Percentiles rank a stretch among this genome's conserved stretches.
Evolutionary conservation across 2,888 invertebrate genomes (phyloP).

Genomic region (Cantharis lateralis): DNA sequence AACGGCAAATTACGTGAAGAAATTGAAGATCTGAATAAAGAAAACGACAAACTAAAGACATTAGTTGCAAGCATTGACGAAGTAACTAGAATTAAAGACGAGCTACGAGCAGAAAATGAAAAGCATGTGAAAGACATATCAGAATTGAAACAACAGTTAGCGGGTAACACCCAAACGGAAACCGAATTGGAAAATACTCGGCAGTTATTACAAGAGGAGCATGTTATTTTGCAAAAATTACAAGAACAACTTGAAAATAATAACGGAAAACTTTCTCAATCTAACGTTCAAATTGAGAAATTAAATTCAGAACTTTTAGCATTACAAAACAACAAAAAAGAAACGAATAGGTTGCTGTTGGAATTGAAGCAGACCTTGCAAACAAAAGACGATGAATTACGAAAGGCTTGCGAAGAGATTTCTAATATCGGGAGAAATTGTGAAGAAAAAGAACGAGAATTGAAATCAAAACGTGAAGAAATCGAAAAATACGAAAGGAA

Average conservation of each 20-base stretch:
- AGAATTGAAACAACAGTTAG: slow-evolving; percentile 43
- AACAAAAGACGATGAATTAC: background rate
- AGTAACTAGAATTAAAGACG: background rate
- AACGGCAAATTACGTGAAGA: slow-evolving; percentile 32
- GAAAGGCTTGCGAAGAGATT: background rate
- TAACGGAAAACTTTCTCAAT: background rate
- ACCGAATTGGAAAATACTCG: background rate
- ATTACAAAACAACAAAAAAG: background rate
- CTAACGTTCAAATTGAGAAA: slow-evolving; percentile 36
- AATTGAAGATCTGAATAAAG: slow-evolving; percentile 26
- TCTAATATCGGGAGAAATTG: background rate
- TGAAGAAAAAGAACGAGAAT: background rate
- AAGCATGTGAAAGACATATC: background rate
- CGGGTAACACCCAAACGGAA: slow-evolving; percentile 31
- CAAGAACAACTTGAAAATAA: background rate
- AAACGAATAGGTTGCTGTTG: background rate
- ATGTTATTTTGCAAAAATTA: background rate
- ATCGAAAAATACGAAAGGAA: background rate
- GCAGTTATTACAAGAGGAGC: background rate
- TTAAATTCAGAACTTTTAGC: slow-evolving; percentile 13
- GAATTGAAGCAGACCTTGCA: background rate
- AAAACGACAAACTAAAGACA: background rate
- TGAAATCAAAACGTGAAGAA: background rate
- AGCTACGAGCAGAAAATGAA: background rate
- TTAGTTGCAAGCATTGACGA: background rate